Percentiles rank a stretch among this genome's conserved stretches.
phyloP scores from a whole-genome alignment of 2,888 invertebrate species.

The Smittia sp. region DNA sequence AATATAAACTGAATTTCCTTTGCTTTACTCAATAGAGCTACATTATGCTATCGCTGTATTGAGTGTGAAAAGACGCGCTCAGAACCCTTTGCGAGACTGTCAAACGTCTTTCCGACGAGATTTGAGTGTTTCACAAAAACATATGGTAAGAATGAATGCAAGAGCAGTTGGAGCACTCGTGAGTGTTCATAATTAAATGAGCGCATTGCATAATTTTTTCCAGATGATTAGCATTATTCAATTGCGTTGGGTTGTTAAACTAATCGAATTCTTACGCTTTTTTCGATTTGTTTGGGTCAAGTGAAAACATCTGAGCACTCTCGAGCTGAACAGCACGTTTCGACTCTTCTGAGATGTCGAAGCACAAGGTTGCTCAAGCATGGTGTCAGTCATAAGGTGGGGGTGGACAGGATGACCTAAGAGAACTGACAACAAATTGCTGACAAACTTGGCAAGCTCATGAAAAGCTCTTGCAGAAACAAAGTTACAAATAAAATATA shows the following conservation, averaged over 20 bases:
- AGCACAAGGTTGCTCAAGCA: too few species aligned
- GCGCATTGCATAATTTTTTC: slow-evolving; percentile 31
- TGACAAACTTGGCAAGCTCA: too few species aligned
- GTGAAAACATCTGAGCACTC: too few species aligned
- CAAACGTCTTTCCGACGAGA: slow-evolving; percentile 19
- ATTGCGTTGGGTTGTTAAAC: slow-evolving; percentile 28
- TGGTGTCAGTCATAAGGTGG: too few species aligned
- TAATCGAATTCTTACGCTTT: slow-evolving; percentile 16
- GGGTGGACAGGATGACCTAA: too few species aligned
- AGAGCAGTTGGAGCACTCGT: background rate
- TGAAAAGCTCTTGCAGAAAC: too few species aligned
- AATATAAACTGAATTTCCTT: slow-evolving; percentile 40
- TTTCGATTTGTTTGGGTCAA: background rate
- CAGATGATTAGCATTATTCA: slow-evolving; percentile 36
- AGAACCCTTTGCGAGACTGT: slow-evolving; percentile 11
- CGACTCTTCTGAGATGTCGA: too few species aligned
- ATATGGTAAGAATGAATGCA: slow-evolving; percentile 18
- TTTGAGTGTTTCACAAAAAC: slow-evolving; percentile 23
- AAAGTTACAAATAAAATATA: too few species aligned
- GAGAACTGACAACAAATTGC: too few species aligned
- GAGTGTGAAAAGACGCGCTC: slow-evolving; percentile 18
- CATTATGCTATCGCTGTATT: slow-evolving; percentile 1
- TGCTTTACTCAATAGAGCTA: slow-evolving; percentile 16
- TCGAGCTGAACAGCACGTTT: too few species aligned
- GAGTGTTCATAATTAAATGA: slow-evolving; percentile 1